Evolutionary conservation across 2,888 invertebrate genomes (phyloP).

Genomic region (Zeuzera pyrina): DNA sequence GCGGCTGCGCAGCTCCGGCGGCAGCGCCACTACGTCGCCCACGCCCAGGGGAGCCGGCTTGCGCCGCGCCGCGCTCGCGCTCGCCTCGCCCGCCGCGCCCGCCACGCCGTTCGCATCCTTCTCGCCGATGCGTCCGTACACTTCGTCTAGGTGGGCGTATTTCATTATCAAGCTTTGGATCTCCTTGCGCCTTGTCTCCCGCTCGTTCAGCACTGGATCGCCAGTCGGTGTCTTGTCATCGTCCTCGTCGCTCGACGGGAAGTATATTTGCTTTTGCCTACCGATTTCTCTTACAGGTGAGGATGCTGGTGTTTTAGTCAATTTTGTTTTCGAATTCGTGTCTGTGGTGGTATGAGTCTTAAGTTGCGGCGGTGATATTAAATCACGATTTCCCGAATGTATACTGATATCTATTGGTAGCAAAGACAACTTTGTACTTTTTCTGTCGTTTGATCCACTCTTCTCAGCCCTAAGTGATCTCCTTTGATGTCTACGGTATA

Average conservation of each 20-base stretch:
- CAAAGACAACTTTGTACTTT: conserved; percentile 60
- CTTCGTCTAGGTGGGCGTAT: conserved; percentile 85
- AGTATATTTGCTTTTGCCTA: conserved; percentile 62
- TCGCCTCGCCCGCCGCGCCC: conserved; percentile 28
- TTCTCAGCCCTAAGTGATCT: conserved; percentile 75
- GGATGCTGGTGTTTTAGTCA: conserved; percentile 48
- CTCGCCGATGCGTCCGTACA: conserved; percentile 70
- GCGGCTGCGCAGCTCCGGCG: conserved; percentile 59
- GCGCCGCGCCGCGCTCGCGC: conserved; percentile 19
- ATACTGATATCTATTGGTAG: conserved; percentile 70
- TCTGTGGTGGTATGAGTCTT: conserved; percentile 54
- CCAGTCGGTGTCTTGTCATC: conserved; percentile 65
- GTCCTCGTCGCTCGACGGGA: conserved; percentile 65
- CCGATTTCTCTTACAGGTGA: conserved; percentile 48
- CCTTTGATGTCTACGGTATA: conserved; percentile 65
- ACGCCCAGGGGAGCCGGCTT: conserved; percentile 44
- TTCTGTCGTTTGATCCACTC: conserved; percentile 73
- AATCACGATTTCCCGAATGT: conserved; percentile 60
- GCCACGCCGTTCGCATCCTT: conserved; percentile 42
- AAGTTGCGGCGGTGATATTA: conserved; percentile 65
- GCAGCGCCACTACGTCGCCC: conserved; percentile 55
- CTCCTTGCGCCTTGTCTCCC: conserved; percentile 87
- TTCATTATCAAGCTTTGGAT: conserved; percentile 87
- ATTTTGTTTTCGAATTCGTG: conserved; percentile 29
- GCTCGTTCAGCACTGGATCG: conserved; percentile 76